Evolutionary conservation across 2,113 vertebrate genomes (phyloP), one percentile per base, ranked within the genome.

Genomic region (Myotis davidii): DNA sequence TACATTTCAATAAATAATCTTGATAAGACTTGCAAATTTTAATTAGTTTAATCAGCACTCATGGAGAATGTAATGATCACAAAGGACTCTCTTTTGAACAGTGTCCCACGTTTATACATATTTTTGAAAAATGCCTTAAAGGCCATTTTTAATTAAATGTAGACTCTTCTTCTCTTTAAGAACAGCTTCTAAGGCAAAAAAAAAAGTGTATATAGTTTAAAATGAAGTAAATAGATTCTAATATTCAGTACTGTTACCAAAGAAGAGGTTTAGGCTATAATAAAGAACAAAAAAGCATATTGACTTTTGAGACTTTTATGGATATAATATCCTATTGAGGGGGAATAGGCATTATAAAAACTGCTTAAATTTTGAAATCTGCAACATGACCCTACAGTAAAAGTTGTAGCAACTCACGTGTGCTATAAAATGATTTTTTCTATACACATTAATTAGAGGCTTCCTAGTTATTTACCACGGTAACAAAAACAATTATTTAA

Each of bases 1-100:
- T 48, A 78, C 13, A 74, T 78, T 92, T 93, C 42, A 96, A 90
- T 85, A 95, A 94, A 92, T 93, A 96, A 96, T 94, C 76, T 90
- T 73, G 82, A 94, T 92, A 94, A 54, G 13, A 92, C 42, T 45
- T 87, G 42, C 6, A 88, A 21, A 90, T 94, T 97, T 95, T 95
- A 97, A 97, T 61, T 61, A 61, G 25, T 61, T 97, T 88, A 92
- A 88, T 96, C 61, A 88, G 42, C 79, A 54, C 59, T 96, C 67
- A 18, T 81, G 64, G 32, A 54, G 4, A 96, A 88, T 13, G 56
- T 37, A 97, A 91, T 74, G 81, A 91, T 42, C 32, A 79, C 92
- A 94, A 8, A 45, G 64, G 6, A 3, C 2, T 96, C 82, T 83
- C 52, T 70, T 97, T 32, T 95, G 93, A 97, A 97, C 23, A 65